Conservation (phyloP, 2,888 invertebrate species). For the Odontomyia ornata region DNA sequence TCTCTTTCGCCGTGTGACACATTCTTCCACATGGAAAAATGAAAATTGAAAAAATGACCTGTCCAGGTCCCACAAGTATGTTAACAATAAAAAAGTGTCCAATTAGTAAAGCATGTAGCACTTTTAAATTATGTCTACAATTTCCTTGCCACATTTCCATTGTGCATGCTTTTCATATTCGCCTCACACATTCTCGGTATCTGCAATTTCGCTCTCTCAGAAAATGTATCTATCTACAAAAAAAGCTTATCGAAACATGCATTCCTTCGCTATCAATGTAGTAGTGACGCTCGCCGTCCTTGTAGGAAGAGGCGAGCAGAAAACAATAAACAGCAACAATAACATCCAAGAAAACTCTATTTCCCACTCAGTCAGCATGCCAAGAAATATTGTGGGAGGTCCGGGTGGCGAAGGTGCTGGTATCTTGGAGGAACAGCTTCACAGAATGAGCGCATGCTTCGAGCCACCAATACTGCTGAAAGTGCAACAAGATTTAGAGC, state of each 20-base stretch:
- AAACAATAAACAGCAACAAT: constrained; percentile 32
- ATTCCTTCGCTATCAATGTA: background rate
- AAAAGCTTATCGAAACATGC: constrained; percentile 35
- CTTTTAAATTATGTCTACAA: constrained; percentile 10
- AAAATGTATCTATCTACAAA: background rate
- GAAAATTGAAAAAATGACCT: no score
- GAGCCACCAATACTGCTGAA: constrained; percentile 13
- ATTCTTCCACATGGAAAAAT: no score
- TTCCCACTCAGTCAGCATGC: background rate
- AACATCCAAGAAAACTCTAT: constrained; percentile 21
- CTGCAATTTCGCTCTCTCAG: background rate
- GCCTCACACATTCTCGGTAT: background rate
- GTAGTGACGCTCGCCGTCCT: background rate
- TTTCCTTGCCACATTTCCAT: background rate
- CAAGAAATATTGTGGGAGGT: constrained; percentile 3
- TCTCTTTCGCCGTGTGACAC: no score
- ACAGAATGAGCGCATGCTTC: constrained; percentile 15
- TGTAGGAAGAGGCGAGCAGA: background rate
- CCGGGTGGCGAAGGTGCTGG: background rate
- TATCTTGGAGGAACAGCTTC: background rate
- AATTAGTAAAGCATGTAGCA: background rate
- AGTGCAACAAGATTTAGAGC: background rate
- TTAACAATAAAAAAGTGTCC: constrained; percentile 3
- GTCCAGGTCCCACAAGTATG: background rate
- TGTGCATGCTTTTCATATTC: background rate